Conservation (phyloP, 2,113 vertebrate species). For the Bos javanicus region DNA sequence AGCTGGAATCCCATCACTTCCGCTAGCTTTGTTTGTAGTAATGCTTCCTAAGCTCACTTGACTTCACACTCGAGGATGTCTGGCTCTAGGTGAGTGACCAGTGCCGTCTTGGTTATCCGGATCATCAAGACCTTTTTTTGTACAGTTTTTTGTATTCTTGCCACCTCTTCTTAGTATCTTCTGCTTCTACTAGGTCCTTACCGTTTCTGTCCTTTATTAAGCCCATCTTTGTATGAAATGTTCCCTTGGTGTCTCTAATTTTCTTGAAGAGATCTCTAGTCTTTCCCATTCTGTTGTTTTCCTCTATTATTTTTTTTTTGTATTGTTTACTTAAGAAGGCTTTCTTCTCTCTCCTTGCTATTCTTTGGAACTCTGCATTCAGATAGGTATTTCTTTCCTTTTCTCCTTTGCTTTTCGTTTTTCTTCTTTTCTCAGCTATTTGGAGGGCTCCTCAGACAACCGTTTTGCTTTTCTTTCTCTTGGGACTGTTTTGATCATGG, state of each 20-base stretch:
- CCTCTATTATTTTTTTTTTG: neutral
- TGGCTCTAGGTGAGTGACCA: neutral
- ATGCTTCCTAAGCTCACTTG: neutral
- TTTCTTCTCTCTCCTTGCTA: neutral
- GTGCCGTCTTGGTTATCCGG: neutral
- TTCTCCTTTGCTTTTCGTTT: neutral
- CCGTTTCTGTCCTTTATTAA: neutral
- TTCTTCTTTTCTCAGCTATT: neutral
- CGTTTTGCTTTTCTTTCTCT: neutral
- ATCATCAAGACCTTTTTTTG: neutral
- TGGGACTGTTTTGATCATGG: neutral
- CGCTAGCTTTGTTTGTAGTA: neutral
- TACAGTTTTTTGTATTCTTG: neutral
- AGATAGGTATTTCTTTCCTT: neutral
- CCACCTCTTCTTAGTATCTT: neutral
- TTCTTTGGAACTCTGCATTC: neutral
- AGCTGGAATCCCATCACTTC: neutral
- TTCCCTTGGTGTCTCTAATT: neutral
- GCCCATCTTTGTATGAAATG: neutral
- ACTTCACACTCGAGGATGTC: neutral
- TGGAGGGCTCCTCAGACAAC: neutral
- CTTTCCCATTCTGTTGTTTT: neutral
- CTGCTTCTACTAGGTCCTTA: neutral
- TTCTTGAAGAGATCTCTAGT: neutral
- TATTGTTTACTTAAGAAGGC: neutral